Conservation (phyloP, 2,797 vertebrate genomes). For the Darevskia nairensis region DNA sequence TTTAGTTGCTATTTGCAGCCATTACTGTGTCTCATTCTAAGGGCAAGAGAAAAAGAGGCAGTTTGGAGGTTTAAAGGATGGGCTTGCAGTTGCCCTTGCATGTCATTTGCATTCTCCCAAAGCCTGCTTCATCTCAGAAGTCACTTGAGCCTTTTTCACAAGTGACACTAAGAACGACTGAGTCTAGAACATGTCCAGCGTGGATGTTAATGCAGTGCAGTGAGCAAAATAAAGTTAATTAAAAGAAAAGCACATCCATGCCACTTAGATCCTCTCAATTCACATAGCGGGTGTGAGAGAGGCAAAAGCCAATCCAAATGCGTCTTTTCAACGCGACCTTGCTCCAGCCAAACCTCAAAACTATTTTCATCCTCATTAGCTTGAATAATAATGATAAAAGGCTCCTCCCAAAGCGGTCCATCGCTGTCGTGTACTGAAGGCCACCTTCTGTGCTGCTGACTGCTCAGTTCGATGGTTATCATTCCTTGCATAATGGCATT, state of each 20-base stretch:
- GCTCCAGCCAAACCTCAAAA: conserved; percentile 6
- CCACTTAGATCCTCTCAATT: background rate
- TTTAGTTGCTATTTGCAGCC: background rate
- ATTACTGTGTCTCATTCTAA: background rate
- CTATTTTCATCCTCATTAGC: conserved; percentile 19
- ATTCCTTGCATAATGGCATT: conserved; percentile 18
- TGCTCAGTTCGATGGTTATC: conserved; percentile 15
- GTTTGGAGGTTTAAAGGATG: background rate
- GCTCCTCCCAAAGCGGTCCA: conserved; percentile 19
- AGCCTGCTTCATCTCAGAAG: background rate
- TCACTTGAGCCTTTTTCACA: background rate
- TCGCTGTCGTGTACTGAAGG: conserved; percentile 17
- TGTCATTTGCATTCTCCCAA: background rate
- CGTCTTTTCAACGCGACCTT: conserved; percentile 3
- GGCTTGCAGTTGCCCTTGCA: background rate
- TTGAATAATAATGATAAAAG: conserved; percentile 40
- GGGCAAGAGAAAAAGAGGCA: background rate
- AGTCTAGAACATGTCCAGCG: background rate
- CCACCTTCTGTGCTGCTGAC: conserved; percentile 18
- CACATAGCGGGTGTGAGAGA: background rate
- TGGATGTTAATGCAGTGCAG: background rate
- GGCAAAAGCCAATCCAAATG: background rate
- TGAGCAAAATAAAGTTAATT: background rate
- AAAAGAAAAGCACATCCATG: background rate
- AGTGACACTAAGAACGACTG: background rate